A percentile compares a stretch with the other conserved stretches of the same genome.
phyloP scores from a whole-genome alignment of 2,888 invertebrate genomes.

The Hermodice carunculata region DNA sequence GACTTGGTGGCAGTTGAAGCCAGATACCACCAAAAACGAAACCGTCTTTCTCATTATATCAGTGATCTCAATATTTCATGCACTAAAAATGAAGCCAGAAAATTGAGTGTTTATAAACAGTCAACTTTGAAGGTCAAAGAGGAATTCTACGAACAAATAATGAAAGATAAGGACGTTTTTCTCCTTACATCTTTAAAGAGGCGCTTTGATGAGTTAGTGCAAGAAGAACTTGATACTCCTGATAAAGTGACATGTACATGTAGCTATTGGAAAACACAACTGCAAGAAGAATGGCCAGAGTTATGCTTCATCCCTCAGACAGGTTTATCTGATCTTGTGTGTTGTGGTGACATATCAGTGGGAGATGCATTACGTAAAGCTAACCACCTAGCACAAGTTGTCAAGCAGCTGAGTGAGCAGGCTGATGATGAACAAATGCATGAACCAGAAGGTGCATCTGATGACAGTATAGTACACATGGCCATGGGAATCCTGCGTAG shows the following conservation, averaged over 20 bases:
- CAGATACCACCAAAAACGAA: slow-evolving; percentile 3
- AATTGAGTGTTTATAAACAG: background rate
- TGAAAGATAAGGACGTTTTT: background rate
- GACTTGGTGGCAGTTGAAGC: slow-evolving; percentile 4
- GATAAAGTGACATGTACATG: background rate
- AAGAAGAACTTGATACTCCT: background rate
- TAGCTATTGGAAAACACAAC: background rate
- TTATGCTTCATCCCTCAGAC: background rate
- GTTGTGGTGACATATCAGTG: background rate
- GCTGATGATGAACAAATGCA: too few species aligned
- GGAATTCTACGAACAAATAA: background rate
- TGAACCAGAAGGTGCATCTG: background rate
- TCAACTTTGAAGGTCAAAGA: background rate
- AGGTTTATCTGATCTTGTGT: background rate
- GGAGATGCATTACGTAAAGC: background rate
- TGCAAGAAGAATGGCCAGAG: background rate
- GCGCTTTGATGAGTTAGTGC: background rate
- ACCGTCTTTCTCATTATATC: slow-evolving; percentile 1
- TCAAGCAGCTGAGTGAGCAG: too few species aligned
- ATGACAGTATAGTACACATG: slow-evolving; percentile 3
- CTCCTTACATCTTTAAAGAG: background rate
- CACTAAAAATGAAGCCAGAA: background rate
- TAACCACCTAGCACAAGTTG: too few species aligned
- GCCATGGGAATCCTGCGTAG: slow-evolving; percentile 1
- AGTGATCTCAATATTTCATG: background rate